phyloP scores from a whole-genome alignment of 1,140 invertebrate species.

The Bombus turneri region DNA sequence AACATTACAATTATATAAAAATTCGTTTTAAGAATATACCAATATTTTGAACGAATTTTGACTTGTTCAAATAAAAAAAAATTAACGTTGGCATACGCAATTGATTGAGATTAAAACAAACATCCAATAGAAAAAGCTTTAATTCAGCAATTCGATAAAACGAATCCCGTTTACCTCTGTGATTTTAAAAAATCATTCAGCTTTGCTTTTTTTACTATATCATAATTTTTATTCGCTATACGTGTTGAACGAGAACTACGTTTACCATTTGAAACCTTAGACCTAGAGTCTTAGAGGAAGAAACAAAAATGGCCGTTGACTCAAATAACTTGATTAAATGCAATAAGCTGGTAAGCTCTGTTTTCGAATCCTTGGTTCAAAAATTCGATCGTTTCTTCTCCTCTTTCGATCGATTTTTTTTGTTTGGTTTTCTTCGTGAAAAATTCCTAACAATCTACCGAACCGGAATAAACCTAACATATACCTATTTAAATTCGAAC shows the following conservation, averaged over 20 bases:
- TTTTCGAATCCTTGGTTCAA: not conserved
- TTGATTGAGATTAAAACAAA: not conserved
- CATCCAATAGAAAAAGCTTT: not conserved
- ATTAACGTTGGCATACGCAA: not conserved
- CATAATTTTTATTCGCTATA: too few relatives aligned
- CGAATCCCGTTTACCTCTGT: not conserved
- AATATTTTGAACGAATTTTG: too few relatives aligned
- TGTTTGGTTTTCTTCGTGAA: not conserved
- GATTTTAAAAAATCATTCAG: not conserved
- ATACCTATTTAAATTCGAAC: not conserved
- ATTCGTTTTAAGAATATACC: too few relatives aligned
- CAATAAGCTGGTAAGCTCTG: not conserved
- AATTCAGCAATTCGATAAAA: not conserved
- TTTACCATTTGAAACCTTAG: not conserved
- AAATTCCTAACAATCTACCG: not conserved
- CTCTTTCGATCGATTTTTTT: not conserved
- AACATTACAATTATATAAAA: too few relatives aligned
- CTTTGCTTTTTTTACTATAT: too few relatives aligned
- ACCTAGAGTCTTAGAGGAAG: not conserved
- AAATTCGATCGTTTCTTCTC: not conserved
- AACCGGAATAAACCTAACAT: not conserved
- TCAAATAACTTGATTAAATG: not conserved
- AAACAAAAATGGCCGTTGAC: not conserved
- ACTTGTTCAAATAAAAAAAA: not conserved
- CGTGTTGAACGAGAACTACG: not conserved